These are phyloP conservation scores for Drosophila borborema DNA, from an alignment of 2,888 invertebrate species.

Conservation along the genomic window DNA sequence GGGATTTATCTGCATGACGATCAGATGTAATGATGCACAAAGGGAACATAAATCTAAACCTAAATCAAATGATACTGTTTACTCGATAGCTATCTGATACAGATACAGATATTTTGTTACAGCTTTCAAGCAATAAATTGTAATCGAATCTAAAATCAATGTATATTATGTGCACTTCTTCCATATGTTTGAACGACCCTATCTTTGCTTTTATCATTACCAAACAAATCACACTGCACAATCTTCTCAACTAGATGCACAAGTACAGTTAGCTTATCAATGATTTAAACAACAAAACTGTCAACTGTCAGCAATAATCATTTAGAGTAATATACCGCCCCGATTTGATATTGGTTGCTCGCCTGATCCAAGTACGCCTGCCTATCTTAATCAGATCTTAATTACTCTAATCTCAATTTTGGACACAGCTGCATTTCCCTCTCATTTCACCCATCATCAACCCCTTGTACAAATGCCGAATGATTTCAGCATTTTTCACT, in stretches of 20 bases:
- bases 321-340: constrained; percentile 16
- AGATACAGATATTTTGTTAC: background rate
- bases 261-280: constrained; percentile 22
- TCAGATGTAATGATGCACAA: background rate
- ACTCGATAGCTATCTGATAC: background rate
- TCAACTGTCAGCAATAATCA: constrained; percentile 41
- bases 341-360: constrained; percentile 18
- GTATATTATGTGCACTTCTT: background rate
- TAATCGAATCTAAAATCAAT: background rate
- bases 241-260: background rate
- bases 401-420: constrained; percentile 36
- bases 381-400: constrained; percentile 60
- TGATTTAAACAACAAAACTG: constrained; percentile 3
- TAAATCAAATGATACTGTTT: background rate
- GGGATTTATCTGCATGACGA: background rate
- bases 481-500: constrained; percentile 64
- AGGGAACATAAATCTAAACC: background rate
- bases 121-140: background rate
- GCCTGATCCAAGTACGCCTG: constrained; percentile 5
- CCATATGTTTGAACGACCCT: background rate
- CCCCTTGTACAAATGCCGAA: constrained; percentile 5
- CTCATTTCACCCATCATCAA: constrained; percentile 16
- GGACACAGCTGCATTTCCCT: constrained; percentile 40
- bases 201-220: background rate
- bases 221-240: background rate